These are phyloP conservation scores for Clepsis dumicolana DNA, from an alignment of 2,888 invertebrate species.

Conservation along the genomic window DNA sequence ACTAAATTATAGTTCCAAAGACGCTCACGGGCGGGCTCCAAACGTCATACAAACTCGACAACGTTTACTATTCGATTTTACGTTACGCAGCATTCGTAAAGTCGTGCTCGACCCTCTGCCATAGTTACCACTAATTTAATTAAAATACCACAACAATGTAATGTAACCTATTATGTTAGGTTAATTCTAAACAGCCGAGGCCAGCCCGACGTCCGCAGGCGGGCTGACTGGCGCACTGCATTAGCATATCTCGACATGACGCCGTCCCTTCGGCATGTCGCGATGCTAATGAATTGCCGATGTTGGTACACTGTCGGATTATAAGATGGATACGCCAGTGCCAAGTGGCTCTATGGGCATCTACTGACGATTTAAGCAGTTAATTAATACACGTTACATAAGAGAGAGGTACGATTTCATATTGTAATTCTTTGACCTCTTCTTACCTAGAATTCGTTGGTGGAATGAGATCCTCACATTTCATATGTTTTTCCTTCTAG, in stretches of 20 bases:
- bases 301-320: conserved; percentile 8
- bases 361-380: neutral
- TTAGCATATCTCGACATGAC: conserved; percentile 39
- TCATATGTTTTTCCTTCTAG: no score
- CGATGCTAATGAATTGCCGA: conserved; percentile 25
- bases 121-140: neutral
- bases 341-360: neutral
- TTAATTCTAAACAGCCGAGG: neutral
- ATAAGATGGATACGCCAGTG: neutral
- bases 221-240: conserved; percentile 7
- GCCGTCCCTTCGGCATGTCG: conserved; percentile 31
- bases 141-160: neutral
- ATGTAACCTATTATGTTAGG: conserved; percentile 4
- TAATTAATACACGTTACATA: no score
- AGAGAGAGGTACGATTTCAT: no score
- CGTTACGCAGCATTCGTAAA: no score
- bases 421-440: no score
- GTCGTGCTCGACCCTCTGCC: no score
- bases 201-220: conserved; percentile 22
- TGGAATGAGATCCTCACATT: no score
- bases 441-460: no score
- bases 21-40: no score
- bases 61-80: no score
- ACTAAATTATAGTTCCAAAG: no score
- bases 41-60: no score